Base-by-base conservation (phyloP, 2,113 vertebrate species). In the Notothenia rossii region DNA sequence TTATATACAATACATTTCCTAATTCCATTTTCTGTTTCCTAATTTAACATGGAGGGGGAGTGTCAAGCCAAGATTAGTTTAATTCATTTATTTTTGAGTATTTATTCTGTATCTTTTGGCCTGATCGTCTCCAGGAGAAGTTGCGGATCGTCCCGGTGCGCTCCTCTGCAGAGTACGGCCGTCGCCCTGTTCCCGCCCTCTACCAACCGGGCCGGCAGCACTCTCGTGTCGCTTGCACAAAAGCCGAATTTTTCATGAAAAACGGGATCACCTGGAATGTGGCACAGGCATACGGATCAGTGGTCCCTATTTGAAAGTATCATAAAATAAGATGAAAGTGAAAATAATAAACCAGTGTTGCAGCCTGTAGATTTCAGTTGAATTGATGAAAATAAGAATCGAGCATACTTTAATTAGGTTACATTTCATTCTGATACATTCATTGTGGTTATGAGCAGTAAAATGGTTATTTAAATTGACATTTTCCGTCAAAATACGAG, bases 81-180 rank as follows among this genome's bases (percentile, higher is more conserved):
- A 25, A 6, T 17, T 7, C 2, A 10, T 13, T 12, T 15, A 10
- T 29, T 54, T 45, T 54, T 40, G 1, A 36, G 15, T 10, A 10
- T 20, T 53, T 25, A 8, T n/a, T 51, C n/a, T 0, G 0, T 62
- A 1, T 58, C 6, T 25, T 17, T 50, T 3, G 14, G 18, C 29
- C 18, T 20, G 43, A 9, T 59, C 61, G 51, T 73, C 25, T 40
- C 12, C 79, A 96, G 95, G 94, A 96, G 82, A 79, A 18, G 69
- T 82, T 90, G 59, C 88, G 95, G 77, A 74, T 36, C 4, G 53
- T 93, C 9, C 87, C 94, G 0, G 82, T 94, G 72, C 69, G 88
- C 25, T 86, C 91, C 17, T 95, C 94, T 1, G 93, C 94, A 40
- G 79, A 87, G 54, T 94, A 95, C 20, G 94, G 95, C 18, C 89